phyloP scores from a whole-genome alignment of 2,888 invertebrate genomes.

The Agrilus biguttatus region DNA sequence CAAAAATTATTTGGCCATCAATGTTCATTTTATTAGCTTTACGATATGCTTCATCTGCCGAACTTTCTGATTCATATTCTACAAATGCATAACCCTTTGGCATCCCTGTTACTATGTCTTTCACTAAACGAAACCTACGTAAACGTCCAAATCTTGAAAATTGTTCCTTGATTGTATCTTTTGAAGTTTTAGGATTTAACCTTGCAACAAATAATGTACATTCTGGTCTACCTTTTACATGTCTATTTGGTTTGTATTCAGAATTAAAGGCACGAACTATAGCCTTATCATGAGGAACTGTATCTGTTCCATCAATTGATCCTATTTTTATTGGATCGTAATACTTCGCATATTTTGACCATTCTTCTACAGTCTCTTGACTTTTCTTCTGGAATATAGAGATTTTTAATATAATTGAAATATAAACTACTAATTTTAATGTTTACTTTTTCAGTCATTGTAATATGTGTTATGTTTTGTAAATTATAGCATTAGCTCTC shows the following conservation, averaged over 20 bases:
- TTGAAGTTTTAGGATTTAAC: conserved; percentile 52
- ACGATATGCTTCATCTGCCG: conserved; percentile 46
- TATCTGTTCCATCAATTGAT: conserved; percentile 78
- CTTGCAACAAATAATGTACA: conserved; percentile 63
- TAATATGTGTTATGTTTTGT: too few species aligned
- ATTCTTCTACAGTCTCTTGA: conserved; percentile 19
- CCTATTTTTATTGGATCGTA: conserved; percentile 74
- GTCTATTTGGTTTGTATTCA: conserved; percentile 48
- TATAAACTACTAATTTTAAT: too few species aligned
- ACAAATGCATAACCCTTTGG: conserved; percentile 76
- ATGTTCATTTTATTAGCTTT: conserved; percentile 44
- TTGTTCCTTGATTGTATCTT: conserved; percentile 38
- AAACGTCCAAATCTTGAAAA: conserved; percentile 54
- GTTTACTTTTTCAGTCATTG: too few species aligned
- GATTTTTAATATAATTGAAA: too few species aligned
- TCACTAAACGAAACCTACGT: conserved; percentile 46
- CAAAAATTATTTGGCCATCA: conserved; percentile 56
- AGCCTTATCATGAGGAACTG: conserved; percentile 66
- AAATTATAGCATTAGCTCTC: too few species aligned
- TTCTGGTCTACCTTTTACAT: conserved; percentile 52
- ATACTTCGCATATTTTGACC: conserved; percentile 40
- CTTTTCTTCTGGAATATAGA: background rate
- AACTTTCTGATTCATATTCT: conserved; percentile 51
- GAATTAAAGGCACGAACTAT: conserved; percentile 55
- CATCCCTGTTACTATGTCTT: conserved; percentile 70